Percentiles rank a stretch among this genome's conserved stretches.
Evolutionary conservation across 2,888 invertebrate species (phyloP).

Genomic region (Aspidiotus destructor): DNA sequence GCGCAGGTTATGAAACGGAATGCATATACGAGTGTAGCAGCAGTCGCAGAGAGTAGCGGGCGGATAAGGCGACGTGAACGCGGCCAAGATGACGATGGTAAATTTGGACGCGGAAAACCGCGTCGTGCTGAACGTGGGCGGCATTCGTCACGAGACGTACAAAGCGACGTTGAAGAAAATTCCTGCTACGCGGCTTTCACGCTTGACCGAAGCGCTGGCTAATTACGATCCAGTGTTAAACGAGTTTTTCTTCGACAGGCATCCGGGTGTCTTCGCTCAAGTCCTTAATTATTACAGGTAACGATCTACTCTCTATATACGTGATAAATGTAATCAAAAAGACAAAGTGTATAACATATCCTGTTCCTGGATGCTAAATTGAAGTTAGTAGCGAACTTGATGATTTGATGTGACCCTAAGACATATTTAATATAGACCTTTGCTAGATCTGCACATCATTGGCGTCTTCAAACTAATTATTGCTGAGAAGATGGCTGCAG

Average conservation of each 20-base stretch:
- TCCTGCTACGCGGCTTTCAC: slow-evolving; percentile 86
- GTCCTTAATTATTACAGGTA: slow-evolving; percentile 92
- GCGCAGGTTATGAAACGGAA: slow-evolving; percentile 26
- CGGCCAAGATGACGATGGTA: slow-evolving; percentile 1
- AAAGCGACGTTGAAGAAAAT: slow-evolving; percentile 95
- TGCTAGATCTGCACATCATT: no score
- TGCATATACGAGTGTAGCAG: slow-evolving; percentile 13
- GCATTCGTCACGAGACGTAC: slow-evolving; percentile 90
- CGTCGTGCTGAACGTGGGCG: slow-evolving; percentile 96
- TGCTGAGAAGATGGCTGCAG: no score
- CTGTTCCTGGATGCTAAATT: not conserved
- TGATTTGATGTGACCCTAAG: no score
- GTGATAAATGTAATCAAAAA: not conserved
- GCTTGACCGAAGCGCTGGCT: slow-evolving; percentile 91
- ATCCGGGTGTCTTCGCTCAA: slow-evolving; percentile 94
- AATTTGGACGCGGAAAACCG: slow-evolving; percentile 93
- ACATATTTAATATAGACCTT: no score
- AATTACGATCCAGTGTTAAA: slow-evolving; percentile 99
- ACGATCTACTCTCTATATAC: slow-evolving; percentile 34
- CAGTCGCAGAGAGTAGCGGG: slow-evolving; percentile 13
- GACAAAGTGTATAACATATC: not conserved
- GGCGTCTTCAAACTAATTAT: no score
- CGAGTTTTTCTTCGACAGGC: slow-evolving; percentile 98
- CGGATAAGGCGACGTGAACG: not conserved
- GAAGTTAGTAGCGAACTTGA: no score